These are phyloP conservation scores for Trachelus tabidus DNA, from an alignment of 2,888 invertebrate species.

Conservation along the genomic window DNA sequence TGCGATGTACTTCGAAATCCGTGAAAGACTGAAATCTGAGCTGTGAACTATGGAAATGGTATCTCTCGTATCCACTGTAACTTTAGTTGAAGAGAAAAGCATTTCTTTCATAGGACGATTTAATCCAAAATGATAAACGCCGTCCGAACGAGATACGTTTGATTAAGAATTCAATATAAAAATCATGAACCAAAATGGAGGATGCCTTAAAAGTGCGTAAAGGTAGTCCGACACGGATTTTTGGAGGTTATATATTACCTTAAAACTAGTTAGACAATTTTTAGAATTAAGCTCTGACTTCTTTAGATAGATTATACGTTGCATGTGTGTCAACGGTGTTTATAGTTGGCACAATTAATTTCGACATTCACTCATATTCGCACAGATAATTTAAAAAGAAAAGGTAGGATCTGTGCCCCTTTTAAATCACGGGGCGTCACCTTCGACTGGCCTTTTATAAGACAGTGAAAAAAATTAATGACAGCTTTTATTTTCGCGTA, in stretches of 20 bases:
- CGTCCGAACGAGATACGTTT: neutral
- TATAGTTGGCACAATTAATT: no score
- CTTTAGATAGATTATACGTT: neutral
- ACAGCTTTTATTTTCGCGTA: neutral
- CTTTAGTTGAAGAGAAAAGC: neutral
- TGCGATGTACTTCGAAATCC: neutral
- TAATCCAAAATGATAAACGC: neutral
- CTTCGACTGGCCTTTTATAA: no score
- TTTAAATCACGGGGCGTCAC: no score
- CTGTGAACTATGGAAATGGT: neutral
- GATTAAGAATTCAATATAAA: neutral
- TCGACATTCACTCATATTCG: no score
- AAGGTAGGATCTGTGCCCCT: no score
- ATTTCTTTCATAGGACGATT: neutral
- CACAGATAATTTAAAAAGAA: no score
- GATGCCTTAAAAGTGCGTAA: neutral
- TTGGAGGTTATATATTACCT: neutral
- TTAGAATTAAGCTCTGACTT: neutral
- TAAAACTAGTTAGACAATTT: conserved; percentile 4
- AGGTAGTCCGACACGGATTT: neutral
- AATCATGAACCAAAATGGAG: neutral
- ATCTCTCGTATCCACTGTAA: neutral
- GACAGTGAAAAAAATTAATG: neutral
- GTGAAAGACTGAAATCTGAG: neutral
- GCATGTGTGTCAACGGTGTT: neutral